Evolutionary conservation across 35 echinoderm and acorn worm genomes (phyloP), one percentile per base, ranked within the genome.

Genomic region (Apostichopus californicus): DNA sequence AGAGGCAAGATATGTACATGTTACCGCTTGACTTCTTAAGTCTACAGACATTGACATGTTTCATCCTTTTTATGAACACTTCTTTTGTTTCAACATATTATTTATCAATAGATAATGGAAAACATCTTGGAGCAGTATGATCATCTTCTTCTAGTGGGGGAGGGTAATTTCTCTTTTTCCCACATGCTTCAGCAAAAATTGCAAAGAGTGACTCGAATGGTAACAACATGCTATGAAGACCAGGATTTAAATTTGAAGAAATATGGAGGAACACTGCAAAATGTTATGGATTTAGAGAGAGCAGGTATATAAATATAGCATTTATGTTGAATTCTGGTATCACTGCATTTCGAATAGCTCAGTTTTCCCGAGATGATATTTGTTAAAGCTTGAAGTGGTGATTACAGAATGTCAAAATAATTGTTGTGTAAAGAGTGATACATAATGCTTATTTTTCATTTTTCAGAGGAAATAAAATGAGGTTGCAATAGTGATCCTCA

Each of bases 141-240:
- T 54, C 86, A 73, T 21, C 21, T 89, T 78, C 89, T 99, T 14
- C 89, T 99, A 54, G 90, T 99, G 11, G 97, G 97, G 5, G 97
- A 99, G 53, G 97, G 93, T 5, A 96, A 96, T 87, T 99, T 99
- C 78, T 96, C 97, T 21, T 99, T 99, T 86, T 80, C 97, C 5
- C 63, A 73, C 21, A 93, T 91, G 1, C 65, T 96, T 22, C 79
- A 8, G 25, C 90, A 95, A 77, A 46, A 92, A 21, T 86, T 95
- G 21, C 13, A 28, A 9, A 11, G 61, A 5, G 24, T 5, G 15
- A 54, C 72, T 9, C n/a, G 77, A 26, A 83, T 95, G 8, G 72
- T 91, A 18, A 91, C 97, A 56, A 92, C 97, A 5, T 96, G 92
- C 23, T 92, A 81, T 55, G 94, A 99, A 77, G 57, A 53, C 28